phyloP scores from a whole-genome alignment of 2,888 invertebrate genomes.

The Agonopterix arenella region DNA sequence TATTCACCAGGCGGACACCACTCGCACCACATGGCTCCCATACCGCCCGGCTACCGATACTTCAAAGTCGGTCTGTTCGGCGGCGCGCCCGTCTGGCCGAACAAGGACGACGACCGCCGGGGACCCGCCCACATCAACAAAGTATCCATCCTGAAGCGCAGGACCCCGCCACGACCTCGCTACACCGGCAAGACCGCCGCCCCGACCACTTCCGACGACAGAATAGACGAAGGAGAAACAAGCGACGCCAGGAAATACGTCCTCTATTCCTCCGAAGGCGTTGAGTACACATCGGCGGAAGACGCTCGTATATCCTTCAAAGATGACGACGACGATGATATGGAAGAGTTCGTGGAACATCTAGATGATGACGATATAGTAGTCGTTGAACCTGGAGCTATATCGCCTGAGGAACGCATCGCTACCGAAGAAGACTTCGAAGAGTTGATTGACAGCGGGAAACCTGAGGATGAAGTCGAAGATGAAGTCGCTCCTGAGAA shows the following conservation, averaged over 20 bases:
- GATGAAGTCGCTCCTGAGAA: constrained; percentile 52
- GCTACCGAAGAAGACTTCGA: constrained; percentile 82
- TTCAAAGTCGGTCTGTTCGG: constrained; percentile 79
- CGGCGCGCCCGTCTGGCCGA: constrained; percentile 81
- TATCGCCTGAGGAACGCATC: constrained; percentile 79
- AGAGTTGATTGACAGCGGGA: constrained; percentile 79
- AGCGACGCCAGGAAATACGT: constrained; percentile 80
- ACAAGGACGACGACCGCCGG: constrained; percentile 53
- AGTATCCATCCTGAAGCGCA: constrained; percentile 77
- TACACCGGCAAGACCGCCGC: constrained; percentile 47
- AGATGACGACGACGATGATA: constrained; percentile 55
- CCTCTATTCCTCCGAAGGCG: constrained; percentile 78
- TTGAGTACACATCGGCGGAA: constrained; percentile 76
- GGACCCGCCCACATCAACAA: constrained; percentile 59
- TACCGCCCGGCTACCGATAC: constrained; percentile 78
- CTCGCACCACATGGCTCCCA: constrained; percentile 70
- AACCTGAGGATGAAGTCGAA: constrained; percentile 68
- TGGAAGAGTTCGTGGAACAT: constrained; percentile 49
- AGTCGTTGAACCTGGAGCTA: constrained; percentile 76
- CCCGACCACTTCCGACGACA: constrained; percentile 19
- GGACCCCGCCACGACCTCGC: constrained; percentile 76
- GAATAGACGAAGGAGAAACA: constrained; percentile 35
- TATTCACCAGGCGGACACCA: constrained; percentile 49
- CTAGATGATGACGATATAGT: constrained; percentile 79
- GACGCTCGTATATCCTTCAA: constrained; percentile 55